phyloP scores from a whole-genome alignment of 2,888 invertebrate genomes.

The Monoplex corrugatus region DNA sequence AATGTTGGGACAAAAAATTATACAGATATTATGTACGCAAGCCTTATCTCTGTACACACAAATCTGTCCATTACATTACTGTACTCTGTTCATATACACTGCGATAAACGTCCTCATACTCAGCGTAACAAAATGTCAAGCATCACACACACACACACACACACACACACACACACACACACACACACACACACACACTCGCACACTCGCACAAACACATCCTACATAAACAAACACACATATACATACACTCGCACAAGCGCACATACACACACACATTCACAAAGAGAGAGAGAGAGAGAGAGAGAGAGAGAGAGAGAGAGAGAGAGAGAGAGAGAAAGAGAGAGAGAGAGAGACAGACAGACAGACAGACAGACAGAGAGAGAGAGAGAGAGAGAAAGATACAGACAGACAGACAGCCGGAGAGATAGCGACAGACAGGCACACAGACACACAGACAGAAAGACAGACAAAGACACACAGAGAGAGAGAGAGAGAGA shows the following conservation, averaged over 20 bases:
- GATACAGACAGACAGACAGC: too few species aligned
- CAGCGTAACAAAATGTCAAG: too few species aligned
- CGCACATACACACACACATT: background rate
- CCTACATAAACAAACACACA: background rate
- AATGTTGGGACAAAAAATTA: too few species aligned
- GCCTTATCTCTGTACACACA: background rate
- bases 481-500: background rate
- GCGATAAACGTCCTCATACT: too few species aligned
- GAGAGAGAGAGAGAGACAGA: background rate
- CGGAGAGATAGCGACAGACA: too few species aligned
- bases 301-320: background rate
- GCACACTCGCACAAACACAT: background rate
- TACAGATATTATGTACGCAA: background rate
- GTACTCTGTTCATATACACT: background rate
- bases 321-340: background rate
- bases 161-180: conserved; percentile 11
- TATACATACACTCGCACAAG: background rate
- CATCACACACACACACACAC: background rate
- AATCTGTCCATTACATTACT: background rate
- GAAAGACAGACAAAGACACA: conserved; percentile 18
- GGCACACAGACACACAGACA: too few species aligned
- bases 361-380: too few species aligned
- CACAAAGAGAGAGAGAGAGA: background rate
- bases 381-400: too few species aligned
- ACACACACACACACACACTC: conserved; percentile 25